Conservation (phyloP, 2,888 invertebrate genomes). For the Dryadula phaetusa region DNA sequence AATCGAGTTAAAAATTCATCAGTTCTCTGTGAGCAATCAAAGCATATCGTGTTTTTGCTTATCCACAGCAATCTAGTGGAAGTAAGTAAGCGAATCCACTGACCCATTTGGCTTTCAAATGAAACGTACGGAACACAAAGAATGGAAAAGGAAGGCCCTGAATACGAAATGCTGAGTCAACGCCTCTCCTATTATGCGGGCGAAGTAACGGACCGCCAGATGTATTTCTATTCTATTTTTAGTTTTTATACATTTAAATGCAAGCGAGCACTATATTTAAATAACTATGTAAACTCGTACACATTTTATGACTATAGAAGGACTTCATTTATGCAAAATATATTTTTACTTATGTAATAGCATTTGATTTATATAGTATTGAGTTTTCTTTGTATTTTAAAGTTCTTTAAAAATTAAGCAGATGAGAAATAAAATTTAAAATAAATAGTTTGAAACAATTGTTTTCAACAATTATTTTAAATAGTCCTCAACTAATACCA, state of each 20-base stretch:
- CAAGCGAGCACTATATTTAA: slow-evolving; percentile 1
- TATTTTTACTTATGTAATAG: too few relatives aligned
- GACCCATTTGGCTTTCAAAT: slow-evolving; percentile 77
- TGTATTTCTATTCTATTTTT: slow-evolving; percentile 45
- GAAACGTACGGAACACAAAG: slow-evolving; percentile 71
- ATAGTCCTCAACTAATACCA: too few relatives aligned
- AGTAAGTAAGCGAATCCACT: slow-evolving; percentile 62
- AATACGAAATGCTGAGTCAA: slow-evolving; percentile 71
- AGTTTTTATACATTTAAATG: slow-evolving; percentile 34
- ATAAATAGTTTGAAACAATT: too few relatives aligned
- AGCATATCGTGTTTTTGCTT: slow-evolving; percentile 41
- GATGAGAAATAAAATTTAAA: too few relatives aligned
- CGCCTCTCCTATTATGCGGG: slow-evolving; percentile 58
- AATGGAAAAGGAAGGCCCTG: slow-evolving; percentile 63
- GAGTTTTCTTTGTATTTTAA: too few relatives aligned
- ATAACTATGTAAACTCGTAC: slow-evolving; percentile 9
- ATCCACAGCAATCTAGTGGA: slow-evolving; percentile 54
- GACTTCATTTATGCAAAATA: neutral
- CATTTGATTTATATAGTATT: too few relatives aligned
- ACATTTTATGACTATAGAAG: neutral
- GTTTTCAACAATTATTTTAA: too few relatives aligned
- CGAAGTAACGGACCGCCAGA: slow-evolving; percentile 46
- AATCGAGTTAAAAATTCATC: slow-evolving; percentile 18
- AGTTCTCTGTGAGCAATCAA: slow-evolving; percentile 35
- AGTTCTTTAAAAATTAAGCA: too few relatives aligned